Evolutionary conservation across 2,888 invertebrate genomes (phyloP).

Genomic region (Tryphoninae sp.): DNA sequence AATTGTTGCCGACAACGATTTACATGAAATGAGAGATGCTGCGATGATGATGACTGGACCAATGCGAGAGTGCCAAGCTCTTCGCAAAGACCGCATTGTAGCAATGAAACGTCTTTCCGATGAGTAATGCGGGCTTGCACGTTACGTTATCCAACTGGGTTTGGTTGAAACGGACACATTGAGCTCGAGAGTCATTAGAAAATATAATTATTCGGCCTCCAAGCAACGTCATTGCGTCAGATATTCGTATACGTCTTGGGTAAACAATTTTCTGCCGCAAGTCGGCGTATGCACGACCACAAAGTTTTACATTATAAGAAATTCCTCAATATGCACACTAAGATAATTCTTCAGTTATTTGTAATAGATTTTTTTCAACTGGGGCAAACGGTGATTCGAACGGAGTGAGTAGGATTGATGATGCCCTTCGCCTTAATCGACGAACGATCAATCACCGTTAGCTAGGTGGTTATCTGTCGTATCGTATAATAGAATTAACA

Average conservation of each 20-base stretch:
- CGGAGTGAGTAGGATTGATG: background rate
- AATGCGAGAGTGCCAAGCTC: slow-evolving; percentile 38
- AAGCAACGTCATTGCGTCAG: slow-evolving; percentile 40
- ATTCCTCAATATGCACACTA: background rate
- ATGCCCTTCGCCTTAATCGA: no score
- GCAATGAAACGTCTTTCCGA: slow-evolving; percentile 72
- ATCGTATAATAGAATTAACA: no score
- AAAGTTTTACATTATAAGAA: slow-evolving; percentile 14
- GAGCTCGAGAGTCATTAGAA: slow-evolving; percentile 48
- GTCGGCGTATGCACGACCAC: background rate
- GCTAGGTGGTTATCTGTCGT: no score
- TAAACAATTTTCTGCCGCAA: slow-evolving; percentile 40
- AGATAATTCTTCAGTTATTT: slow-evolving; percentile 20
- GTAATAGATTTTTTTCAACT: background rate
- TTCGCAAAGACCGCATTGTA: slow-evolving; percentile 46
- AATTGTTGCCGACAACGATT: slow-evolving; percentile 34
- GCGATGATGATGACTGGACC: slow-evolving; percentile 52
- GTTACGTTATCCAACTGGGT: slow-evolving; percentile 47
- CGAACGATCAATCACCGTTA: no score
- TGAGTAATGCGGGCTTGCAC: slow-evolving; percentile 72
- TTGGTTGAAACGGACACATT: slow-evolving; percentile 23
- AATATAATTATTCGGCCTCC: slow-evolving; percentile 57
- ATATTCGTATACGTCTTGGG: slow-evolving; percentile 6
- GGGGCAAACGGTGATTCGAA: background rate
- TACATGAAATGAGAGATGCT: slow-evolving; percentile 27